Percentiles rank a stretch among this genome's conserved stretches.
Evolutionary conservation across 2,113 vertebrate genomes (phyloP).

Genomic region (Plotosus lineatus): DNA sequence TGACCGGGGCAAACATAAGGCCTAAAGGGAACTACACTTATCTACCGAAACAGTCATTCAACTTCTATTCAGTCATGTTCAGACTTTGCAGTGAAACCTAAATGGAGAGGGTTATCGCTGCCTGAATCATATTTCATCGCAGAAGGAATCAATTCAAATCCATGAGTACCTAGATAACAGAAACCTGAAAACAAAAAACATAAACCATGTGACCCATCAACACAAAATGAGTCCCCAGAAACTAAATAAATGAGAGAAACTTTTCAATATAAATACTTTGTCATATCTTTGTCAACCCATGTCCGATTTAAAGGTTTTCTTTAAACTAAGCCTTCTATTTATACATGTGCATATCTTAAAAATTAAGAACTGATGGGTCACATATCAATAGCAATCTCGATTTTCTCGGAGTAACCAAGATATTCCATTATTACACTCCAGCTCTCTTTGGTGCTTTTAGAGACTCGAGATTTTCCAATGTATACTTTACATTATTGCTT

Average conservation of each 20-base stretch:
- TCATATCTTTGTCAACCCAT: no score
- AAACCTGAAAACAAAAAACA: neutral
- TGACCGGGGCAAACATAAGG: constrained; percentile 66
- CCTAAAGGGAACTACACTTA: constrained; percentile 36
- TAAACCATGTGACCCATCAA: no score
- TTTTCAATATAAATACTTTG: no score
- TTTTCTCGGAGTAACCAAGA: neutral
- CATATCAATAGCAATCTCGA: no score
- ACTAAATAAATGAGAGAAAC: no score
- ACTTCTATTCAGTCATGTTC: neutral
- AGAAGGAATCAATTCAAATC: neutral
- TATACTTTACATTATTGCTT: constrained; percentile 8
- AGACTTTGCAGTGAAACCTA: neutral
- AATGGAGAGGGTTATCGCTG: neutral
- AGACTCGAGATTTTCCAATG: constrained; percentile 8
- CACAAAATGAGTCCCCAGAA: no score
- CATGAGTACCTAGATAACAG: neutral
- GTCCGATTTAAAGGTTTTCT: no score
- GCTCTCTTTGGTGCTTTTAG: constrained; percentile 1
- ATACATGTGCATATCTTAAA: no score
- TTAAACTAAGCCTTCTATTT: no score
- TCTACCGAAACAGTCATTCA: neutral
- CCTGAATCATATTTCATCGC: neutral
- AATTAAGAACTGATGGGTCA: no score
- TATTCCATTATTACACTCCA: neutral